Percentiles rank a stretch among this genome's conserved stretches.
Evolutionary conservation across 2,113 vertebrate species (phyloP).

Genomic region (Leuciscus idus): DNA sequence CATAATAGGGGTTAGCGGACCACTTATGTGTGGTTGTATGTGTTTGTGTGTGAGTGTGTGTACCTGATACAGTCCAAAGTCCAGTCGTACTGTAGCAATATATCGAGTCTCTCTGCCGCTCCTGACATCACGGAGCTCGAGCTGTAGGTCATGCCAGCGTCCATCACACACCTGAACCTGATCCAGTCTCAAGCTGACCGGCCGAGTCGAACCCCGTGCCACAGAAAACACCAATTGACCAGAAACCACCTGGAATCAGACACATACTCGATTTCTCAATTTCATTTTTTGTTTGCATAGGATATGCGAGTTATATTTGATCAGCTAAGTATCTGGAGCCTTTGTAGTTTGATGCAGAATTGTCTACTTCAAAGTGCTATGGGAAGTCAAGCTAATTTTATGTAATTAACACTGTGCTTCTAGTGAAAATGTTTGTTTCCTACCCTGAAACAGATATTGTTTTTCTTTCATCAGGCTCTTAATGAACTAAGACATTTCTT

Average conservation of each 20-base stretch:
- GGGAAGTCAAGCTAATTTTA: background rate
- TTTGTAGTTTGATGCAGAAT: background rate
- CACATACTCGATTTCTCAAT: slow-evolving; percentile 16
- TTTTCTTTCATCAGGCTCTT: background rate
- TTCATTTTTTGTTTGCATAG: background rate
- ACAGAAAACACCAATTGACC: slow-evolving; percentile 90
- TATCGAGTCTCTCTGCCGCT: slow-evolving; percentile 85
- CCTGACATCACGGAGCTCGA: slow-evolving; percentile 89
- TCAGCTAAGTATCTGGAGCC: background rate
- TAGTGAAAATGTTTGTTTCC: too few species aligned
- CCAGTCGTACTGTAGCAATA: slow-evolving; percentile 87
- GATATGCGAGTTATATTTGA: background rate
- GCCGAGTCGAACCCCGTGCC: slow-evolving; percentile 79
- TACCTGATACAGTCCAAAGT: slow-evolving; percentile 95
- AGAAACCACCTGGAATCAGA: slow-evolving; percentile 80
- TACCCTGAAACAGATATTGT: background rate
- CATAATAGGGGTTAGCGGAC: slow-evolving; percentile 5
- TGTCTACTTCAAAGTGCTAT: slow-evolving; percentile 16
- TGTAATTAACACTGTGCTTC: background rate
- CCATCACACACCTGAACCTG: slow-evolving; percentile 91
- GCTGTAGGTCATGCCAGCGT: slow-evolving; percentile 92
- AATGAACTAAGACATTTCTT: background rate
- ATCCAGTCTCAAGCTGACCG: slow-evolving; percentile 86
- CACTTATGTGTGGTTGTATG: background rate
- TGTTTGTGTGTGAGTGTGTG: slow-evolving; percentile 17